Base-by-base conservation (phyloP, 2,797 vertebrate genomes). In the Lutjanus campechanus region DNA sequence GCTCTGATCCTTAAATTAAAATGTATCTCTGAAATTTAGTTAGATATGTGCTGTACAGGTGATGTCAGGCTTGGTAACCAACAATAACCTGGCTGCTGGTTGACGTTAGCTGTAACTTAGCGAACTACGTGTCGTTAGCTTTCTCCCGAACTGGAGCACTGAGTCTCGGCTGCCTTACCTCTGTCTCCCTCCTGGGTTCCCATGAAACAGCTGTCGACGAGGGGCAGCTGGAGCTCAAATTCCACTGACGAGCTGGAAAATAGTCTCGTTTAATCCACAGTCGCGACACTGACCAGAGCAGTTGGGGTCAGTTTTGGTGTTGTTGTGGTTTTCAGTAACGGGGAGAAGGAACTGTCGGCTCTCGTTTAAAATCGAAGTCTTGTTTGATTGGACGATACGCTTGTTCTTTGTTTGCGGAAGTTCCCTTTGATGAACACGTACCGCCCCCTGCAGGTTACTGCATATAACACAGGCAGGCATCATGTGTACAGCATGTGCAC, bases 101-200 rank as follows among this genome's bases (percentile, higher is more conserved):
- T 79, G 85, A 36, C 51, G 69, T 58, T 74, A 76, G 76, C 73
- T 62, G 44, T 4, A 8, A 20, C n/a, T 67, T 66, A 80, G 78
- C 75, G 79, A 19, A 36, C 7, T 63, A 89, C 85, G 80, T 88
- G 82, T 86, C 85, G 83, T 58, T 87, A 73, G 85, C 77, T 71
- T 43, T n/a, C 22, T 2, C 70, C 29, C 12, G 29, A 25, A 72
- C 66, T 0, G 61, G 47, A 61, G 68, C 55, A 1, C 11, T 0
- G 11, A 71, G 54, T 43, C 19, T 53, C 47, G 55, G 58, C 60
- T 49, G 56, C 49, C 88, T 89, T 61, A 95, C 94, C 92, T 92
- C 88, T 90, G 58, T 94, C 93, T 85, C 87, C 92, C 81, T 93
- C 92, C 82, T 89, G 94, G 77, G 92, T 93, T 90, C 94, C 94